A percentile compares a stretch with the other conserved stretches of the same genome.
Conservation (phyloP, 92 coral and sea anemone genomes). For the Virgularia gustaviana region DNA sequence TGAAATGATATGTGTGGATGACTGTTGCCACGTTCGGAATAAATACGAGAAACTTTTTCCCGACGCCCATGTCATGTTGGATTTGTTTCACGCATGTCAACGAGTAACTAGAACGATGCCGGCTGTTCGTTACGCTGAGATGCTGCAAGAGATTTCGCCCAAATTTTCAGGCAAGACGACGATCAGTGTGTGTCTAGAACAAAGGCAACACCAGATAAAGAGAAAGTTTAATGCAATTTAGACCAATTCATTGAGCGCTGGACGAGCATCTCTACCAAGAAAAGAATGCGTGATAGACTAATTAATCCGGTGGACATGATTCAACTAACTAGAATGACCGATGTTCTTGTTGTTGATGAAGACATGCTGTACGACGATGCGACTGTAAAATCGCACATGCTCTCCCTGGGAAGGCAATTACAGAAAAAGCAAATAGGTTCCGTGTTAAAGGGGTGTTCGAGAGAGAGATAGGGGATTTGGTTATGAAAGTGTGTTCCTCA, state of each 20-base stretch:
- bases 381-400: constrained; percentile 24
- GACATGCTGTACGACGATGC: not conserved
- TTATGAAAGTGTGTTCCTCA: constrained; percentile 40
- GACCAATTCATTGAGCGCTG: constrained; percentile 38
- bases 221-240: constrained; percentile 24
- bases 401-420: no score
- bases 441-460: constrained; percentile 35
- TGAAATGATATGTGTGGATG: constrained; percentile 42
- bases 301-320: constrained; percentile 33
- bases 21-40: constrained; percentile 53
- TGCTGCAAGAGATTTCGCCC: constrained; percentile 45
- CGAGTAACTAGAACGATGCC: constrained; percentile 26
- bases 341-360: constrained; percentile 23
- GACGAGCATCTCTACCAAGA: not conserved
- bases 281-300: constrained; percentile 39
- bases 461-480: constrained; percentile 39
- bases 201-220: constrained; percentile 17
- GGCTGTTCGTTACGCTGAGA: constrained; percentile 1
- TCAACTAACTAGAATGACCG: constrained; percentile 13
- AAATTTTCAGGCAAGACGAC: constrained; percentile 32
- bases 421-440: constrained; percentile 33
- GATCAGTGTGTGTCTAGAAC: constrained; percentile 29
- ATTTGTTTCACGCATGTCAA: constrained; percentile 58
- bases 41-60: constrained; percentile 45
- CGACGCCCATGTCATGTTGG: constrained; percentile 45